phyloP scores from a whole-genome alignment of 2,888 invertebrate species.

The Rhabditoides inermis region DNA sequence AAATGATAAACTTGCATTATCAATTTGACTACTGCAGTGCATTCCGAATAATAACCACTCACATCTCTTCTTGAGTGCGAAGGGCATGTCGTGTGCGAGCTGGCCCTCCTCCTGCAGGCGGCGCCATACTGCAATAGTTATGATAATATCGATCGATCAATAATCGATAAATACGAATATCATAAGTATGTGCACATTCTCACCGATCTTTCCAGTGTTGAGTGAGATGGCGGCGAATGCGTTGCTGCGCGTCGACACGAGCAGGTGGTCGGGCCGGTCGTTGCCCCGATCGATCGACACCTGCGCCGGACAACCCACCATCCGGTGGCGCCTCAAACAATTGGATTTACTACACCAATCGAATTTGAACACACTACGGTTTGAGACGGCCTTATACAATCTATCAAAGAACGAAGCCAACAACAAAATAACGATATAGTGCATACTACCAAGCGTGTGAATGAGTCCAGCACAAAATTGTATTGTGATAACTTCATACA shows the following conservation, averaged over 20 bases:
- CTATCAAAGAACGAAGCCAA: too few relatives aligned
- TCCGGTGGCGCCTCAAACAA: slow-evolving; percentile 31
- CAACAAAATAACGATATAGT: neutral
- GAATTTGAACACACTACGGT: too few relatives aligned
- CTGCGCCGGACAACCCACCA: slow-evolving; percentile 42
- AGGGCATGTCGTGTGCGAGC: neutral
- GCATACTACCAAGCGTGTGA: too few relatives aligned
- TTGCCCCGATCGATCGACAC: slow-evolving; percentile 22
- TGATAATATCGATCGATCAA: neutral
- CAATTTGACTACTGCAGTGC: neutral
- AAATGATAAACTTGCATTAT: neutral
- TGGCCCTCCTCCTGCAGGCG: slow-evolving; percentile 22
- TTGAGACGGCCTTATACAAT: too few relatives aligned
- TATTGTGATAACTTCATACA: too few relatives aligned
- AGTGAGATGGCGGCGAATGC: slow-evolving; percentile 32
- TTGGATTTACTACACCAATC: neutral
- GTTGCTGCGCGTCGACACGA: slow-evolving; percentile 30
- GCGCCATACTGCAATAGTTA: slow-evolving; percentile 35
- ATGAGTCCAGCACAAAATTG: too few relatives aligned
- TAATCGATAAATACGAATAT: neutral
- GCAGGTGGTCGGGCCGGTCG: slow-evolving; percentile 18
- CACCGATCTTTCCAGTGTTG: slow-evolving; percentile 39
- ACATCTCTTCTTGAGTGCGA: neutral
- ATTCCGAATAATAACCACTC: neutral
- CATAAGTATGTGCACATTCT: neutral